phyloP scores from a whole-genome alignment of 2,113 vertebrate species.

The Spea multiplicata region DNA sequence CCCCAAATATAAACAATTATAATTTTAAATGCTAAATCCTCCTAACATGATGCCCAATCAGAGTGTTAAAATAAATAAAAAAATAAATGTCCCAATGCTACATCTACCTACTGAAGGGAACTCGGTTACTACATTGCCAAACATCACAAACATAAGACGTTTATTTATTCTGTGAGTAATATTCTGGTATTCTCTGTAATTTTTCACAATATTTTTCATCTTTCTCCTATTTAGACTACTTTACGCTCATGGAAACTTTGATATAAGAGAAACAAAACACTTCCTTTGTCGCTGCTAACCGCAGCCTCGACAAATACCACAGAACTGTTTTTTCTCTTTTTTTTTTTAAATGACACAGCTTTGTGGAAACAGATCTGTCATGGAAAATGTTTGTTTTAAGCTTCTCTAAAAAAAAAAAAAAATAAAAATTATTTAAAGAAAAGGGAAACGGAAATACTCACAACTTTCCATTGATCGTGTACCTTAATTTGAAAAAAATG shows the following conservation, averaged over 20 bases:
- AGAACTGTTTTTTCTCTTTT: slow-evolving; percentile 53
- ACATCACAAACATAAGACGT: slow-evolving; percentile 3
- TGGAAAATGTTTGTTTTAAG: slow-evolving; percentile 48
- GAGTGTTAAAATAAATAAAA: no score
- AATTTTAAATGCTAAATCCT: no score
- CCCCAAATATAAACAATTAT: no score
- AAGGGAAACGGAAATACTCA: slow-evolving; percentile 40
- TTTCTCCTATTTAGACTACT: slow-evolving; percentile 25
- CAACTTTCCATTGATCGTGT: slow-evolving; percentile 39
- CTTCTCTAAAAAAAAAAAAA: slow-evolving; percentile 38
- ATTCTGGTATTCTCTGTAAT: slow-evolving; percentile 6
- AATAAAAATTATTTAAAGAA: slow-evolving; percentile 45
- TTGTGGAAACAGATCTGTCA: slow-evolving; percentile 51
- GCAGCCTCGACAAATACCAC: slow-evolving; percentile 45
- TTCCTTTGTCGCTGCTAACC: slow-evolving; percentile 43
- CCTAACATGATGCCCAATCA: no score
- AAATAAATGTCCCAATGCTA: no score
- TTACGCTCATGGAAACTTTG: slow-evolving; percentile 44
- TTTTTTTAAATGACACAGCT: slow-evolving; percentile 51
- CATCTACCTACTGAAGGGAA: no score
- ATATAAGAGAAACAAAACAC: slow-evolving; percentile 43
- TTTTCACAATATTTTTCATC: slow-evolving; percentile 16
- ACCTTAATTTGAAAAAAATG: neutral
- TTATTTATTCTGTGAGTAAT: slow-evolving; percentile 8
- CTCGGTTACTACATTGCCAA: no score